Conservation (phyloP, 1,140 invertebrate species). For the Saccostrea cuccullata region DNA sequence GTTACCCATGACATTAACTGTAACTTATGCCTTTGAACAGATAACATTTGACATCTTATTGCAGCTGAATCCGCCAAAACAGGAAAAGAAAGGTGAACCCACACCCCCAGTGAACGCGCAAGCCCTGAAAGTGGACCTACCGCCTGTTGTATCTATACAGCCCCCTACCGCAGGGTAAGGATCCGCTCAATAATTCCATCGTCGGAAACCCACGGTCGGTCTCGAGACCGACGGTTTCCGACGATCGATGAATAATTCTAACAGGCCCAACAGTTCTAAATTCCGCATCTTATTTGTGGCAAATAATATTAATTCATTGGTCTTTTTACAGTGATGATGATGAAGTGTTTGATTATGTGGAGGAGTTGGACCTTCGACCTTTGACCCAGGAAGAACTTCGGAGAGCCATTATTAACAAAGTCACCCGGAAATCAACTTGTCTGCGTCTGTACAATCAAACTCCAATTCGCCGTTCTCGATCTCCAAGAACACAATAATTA, state of each 20-base stretch:
- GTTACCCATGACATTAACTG: too few relatives aligned
- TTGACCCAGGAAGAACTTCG: conserved; percentile 56
- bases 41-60: background rate
- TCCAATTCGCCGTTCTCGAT: background rate
- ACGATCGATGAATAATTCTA: too few relatives aligned
- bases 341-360: conserved; percentile 44
- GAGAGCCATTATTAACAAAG: background rate
- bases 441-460: background rate
- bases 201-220: too few relatives aligned
- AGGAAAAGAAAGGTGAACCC: conserved; percentile 57
- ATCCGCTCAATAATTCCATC: conserved; percentile 28
- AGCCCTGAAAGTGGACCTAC: conserved; percentile 19
- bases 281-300: background rate
- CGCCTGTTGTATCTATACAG: conserved; percentile 46
- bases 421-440: background rate
- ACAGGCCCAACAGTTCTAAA: background rate
- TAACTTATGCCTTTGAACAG: too few relatives aligned
- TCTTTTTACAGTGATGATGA: conserved; percentile 55
- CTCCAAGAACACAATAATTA: background rate
- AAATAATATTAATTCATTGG: background rate
- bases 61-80: conserved; percentile 57
- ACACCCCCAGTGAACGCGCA: conserved; percentile 45
- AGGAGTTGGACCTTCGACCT: conserved; percentile 54
- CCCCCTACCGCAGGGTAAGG: conserved; percentile 48
- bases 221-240: too few relatives aligned